Base-by-base conservation (phyloP, 1,140 invertebrate species). In the Conopomorpha cramerella region DNA sequence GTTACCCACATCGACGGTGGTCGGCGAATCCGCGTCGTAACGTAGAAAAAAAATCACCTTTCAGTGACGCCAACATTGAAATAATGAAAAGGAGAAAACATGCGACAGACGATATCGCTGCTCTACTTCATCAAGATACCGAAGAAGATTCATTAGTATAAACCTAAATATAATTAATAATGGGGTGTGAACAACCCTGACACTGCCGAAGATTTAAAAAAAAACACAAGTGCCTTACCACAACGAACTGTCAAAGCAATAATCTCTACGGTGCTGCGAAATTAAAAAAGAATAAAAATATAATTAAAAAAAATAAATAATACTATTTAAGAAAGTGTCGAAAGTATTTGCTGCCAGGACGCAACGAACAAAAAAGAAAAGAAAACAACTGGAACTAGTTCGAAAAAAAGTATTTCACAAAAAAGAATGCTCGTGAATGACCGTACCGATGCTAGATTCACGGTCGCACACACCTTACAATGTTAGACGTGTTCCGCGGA, bases 401-500 rank as follows among this genome's bases (percentile, higher is more conserved):
- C n/a, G n/a, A n/a, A n/a, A n/a, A n/a, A n/a, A n/a, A n/a, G n/a
- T n/a, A n/a, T n/a, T n/a, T n/a, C n/a, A 6, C 19, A 4, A 23
- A 23, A 23, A 23, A 23, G 10, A 6, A 23, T 23, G 19, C 19
- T 4, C 19, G 19, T n/a, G n/a, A n/a, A n/a, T 13, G 3, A 29
- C 28, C 28, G 28, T 7, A 13, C 28, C 13, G 10, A 10, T 11
- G 28, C 28, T 13, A 11, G 4, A 29, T 11, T 13, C 10, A 29
- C 10, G 3, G 8, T 15, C 12, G 15, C 23, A 43, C 53, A 61
- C 27, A 55, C 41, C 59, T 63, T 81, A 87, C 81, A 65, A 96
- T 95, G 92, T 91, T 95, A 86, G 93, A 95, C 88, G 91, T 96
- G 81, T 95, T 95, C 77, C 87, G 92, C 54, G 92, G 92, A 49